phyloP scores from a whole-genome alignment of 2,888 invertebrate species.

The Meganola albula region DNA sequence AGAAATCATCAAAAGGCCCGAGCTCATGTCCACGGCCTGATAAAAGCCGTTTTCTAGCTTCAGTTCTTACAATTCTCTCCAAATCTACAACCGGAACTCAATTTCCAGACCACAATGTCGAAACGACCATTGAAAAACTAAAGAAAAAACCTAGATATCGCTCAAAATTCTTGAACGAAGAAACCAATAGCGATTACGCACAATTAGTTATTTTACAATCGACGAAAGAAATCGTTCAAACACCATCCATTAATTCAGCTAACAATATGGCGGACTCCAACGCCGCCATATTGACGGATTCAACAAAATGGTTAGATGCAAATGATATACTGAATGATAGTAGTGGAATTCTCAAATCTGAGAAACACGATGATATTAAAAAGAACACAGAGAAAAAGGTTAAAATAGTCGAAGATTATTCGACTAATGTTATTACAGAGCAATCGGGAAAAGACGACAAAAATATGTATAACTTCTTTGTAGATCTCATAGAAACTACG shows the following conservation, averaged over 20 bases:
- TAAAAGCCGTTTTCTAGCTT: slow-evolving; percentile 39
- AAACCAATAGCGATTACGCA: slow-evolving; percentile 22
- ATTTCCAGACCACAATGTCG: slow-evolving; percentile 30
- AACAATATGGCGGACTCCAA: background rate
- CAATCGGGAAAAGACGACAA: slow-evolving; percentile 29
- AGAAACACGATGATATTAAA: background rate
- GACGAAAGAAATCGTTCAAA: slow-evolving; percentile 36
- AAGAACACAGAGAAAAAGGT: slow-evolving; percentile 18
- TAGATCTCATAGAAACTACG: slow-evolving; percentile 49
- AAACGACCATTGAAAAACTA: background rate
- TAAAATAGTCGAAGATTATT: slow-evolving; percentile 26
- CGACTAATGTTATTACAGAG: slow-evolving; percentile 25
- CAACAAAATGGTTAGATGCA: background rate
- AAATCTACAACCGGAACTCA: slow-evolving; percentile 47
- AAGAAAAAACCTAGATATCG: slow-evolving; percentile 27
- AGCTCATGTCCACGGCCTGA: slow-evolving; percentile 33
- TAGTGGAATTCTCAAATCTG: background rate
- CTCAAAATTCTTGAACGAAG: slow-evolving; percentile 31
- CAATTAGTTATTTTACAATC: slow-evolving; percentile 39
- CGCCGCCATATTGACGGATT: background rate
- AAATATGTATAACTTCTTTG: slow-evolving; percentile 50
- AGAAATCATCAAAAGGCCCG: slow-evolving; percentile 14
- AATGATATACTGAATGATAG: background rate
- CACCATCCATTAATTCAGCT: slow-evolving; percentile 41
- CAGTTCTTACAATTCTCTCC: slow-evolving; percentile 43